Conservation (phyloP, 2,113 vertebrate genomes). For the Sinocyclocheilus maitianheensis region DNA sequence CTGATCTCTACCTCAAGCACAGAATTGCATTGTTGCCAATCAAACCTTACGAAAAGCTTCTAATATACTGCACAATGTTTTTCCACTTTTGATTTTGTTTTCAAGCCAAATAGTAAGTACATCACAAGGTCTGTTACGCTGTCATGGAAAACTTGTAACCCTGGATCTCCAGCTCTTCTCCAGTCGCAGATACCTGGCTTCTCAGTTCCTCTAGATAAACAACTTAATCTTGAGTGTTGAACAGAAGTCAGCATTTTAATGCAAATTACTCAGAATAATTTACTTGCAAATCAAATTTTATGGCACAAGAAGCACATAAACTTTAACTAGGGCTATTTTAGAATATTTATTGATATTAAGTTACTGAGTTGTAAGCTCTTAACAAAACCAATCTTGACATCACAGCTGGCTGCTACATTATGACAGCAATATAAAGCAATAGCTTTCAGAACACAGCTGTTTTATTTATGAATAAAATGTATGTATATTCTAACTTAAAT, state of each 20-base stretch:
- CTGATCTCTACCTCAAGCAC: conserved; percentile 23
- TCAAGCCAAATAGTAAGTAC: neutral
- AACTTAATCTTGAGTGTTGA: conserved; percentile 8
- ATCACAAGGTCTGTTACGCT: conserved; percentile 3
- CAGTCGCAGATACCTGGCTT: neutral
- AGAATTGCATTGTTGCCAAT: conserved; percentile 10
- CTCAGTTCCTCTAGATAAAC: conserved; percentile 2
- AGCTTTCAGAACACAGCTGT: neutral
- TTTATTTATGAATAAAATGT: neutral
- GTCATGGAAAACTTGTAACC: conserved; percentile 7
- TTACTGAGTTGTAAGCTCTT: neutral
- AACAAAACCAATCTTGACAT: conserved; percentile 20
- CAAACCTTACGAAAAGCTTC: neutral
- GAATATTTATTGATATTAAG: conserved; percentile 11
- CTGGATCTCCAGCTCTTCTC: conserved; percentile 12
- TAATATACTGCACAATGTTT: neutral
- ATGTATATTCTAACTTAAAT: neutral
- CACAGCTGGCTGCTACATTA: conserved; percentile 4
- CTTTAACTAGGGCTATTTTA: conserved; percentile 12
- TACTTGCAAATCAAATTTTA: conserved; percentile 28
- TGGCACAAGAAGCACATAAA: neutral
- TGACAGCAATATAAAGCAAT: neutral
- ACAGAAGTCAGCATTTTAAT: conserved; percentile 2
- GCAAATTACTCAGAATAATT: neutral
- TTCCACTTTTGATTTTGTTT: conserved; percentile 21